These are phyloP conservation scores for Chondrosia reniformis DNA, from an alignment of 37 sponge, comb jelly and placozoan genomes.

Conservation along the genomic window DNA sequence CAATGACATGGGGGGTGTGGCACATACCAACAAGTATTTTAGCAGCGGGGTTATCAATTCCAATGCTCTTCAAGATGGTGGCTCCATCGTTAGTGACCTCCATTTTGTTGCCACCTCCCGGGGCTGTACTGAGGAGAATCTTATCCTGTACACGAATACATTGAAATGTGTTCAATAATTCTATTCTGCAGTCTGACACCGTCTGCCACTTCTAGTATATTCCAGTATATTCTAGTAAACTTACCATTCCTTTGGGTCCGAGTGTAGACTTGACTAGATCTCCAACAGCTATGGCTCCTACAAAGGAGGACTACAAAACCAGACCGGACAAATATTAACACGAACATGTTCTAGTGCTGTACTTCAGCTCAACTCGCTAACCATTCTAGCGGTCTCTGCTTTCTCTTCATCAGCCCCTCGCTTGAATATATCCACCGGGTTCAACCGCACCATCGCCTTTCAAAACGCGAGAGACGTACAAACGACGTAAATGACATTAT, in stretches of 20 bases:
- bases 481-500: too few species aligned
- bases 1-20: not conserved
- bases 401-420: constrained; percentile 92
- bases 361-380: constrained; percentile 45
- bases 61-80: constrained; percentile 91
- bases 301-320: constrained; percentile 74
- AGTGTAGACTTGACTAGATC: constrained; percentile 96
- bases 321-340: not conserved
- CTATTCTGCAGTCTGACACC: not conserved
- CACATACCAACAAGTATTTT: constrained; percentile 88
- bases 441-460: constrained; percentile 32
- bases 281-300: constrained; percentile 98
- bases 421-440: constrained; percentile 73
- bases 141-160: constrained; percentile 61
- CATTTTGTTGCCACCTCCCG: constrained; percentile 41
- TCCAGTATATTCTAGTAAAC: too few species aligned
- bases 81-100: constrained; percentile 98
- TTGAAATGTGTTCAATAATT: not conserved
- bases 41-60: constrained; percentile 97
- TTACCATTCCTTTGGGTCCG: constrained; percentile 99
- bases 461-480: too few species aligned
- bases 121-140: constrained; percentile 50
- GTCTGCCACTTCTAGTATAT: not conserved
- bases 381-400: constrained; percentile 90
- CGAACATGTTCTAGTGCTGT: not conserved